phyloP scores from a whole-genome alignment of 2,888 invertebrate species.

The Drosophila kanekoi region DNA sequence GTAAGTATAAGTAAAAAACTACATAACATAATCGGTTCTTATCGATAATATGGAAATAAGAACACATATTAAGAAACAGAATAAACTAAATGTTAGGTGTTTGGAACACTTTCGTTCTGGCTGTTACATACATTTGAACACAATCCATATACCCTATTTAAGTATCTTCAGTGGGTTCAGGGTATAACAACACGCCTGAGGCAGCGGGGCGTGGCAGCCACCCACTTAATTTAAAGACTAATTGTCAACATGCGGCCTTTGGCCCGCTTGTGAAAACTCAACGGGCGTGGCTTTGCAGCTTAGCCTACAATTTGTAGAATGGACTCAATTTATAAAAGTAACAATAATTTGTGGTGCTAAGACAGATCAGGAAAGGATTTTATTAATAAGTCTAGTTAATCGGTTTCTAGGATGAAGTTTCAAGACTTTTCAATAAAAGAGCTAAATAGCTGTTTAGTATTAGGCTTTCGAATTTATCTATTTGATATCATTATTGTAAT shows the following conservation, averaged over 20 bases:
- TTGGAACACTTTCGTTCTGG: too few relatives aligned
- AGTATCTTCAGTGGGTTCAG: too few relatives aligned
- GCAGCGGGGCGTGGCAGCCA: constrained; percentile 4
- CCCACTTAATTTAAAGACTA: constrained; percentile 67
- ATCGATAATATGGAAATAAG: too few relatives aligned
- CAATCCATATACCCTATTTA: too few relatives aligned
- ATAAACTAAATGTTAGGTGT: too few relatives aligned
- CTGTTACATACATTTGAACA: too few relatives aligned
- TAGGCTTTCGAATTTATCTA: too few relatives aligned
- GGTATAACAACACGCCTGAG: constrained; percentile 10
- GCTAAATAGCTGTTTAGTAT: not conserved
- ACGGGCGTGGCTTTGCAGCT: constrained; percentile 38
- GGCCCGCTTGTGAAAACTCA: constrained; percentile 25
- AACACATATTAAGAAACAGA: too few relatives aligned
- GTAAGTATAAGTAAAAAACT: too few relatives aligned
- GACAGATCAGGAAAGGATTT: not conserved
- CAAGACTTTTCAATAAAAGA: not conserved
- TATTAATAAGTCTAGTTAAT: not conserved
- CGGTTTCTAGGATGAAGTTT: too few relatives aligned
- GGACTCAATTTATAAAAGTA: constrained; percentile 4
- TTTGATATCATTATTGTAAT: too few relatives aligned
- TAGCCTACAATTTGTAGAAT: constrained; percentile 34
- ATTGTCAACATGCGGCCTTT: constrained; percentile 64
- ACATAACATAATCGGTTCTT: too few relatives aligned
- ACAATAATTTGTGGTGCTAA: not conserved